phyloP scores from a whole-genome alignment of 2,113 vertebrate genomes.

The Sceloporus tristichus region DNA sequence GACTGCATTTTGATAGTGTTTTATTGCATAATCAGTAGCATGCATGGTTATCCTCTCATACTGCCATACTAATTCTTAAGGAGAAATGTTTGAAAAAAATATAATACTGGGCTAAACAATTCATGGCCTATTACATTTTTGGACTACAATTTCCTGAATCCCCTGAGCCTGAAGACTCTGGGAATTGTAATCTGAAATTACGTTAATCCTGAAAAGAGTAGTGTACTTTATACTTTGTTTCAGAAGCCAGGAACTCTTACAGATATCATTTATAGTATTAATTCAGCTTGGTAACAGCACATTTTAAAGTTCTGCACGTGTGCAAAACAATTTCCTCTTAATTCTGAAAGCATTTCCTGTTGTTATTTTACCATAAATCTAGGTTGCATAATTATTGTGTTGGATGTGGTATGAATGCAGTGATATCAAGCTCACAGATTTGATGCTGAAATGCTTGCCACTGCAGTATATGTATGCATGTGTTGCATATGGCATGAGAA shows the following conservation, averaged over 20 bases:
- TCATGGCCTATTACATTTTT: too few relatives aligned
- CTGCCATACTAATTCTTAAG: background rate
- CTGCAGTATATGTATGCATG: conserved; percentile 65
- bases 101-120: too few relatives aligned
- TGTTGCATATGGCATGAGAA: conserved; percentile 74
- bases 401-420: conserved; percentile 38
- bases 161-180: too few relatives aligned
- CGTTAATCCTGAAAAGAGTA: background rate
- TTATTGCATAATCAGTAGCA: background rate
- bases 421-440: conserved; percentile 46
- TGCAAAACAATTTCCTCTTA: conserved; percentile 17
- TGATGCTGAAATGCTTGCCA: conserved; percentile 49
- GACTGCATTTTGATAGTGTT: background rate
- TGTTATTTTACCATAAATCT: conserved; percentile 1
- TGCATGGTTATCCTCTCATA: background rate
- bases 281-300: conserved; percentile 25
- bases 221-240: background rate
- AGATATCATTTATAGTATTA: conserved; percentile 3
- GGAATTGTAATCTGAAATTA: background rate
- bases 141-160: too few relatives aligned
- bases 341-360: background rate
- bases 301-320: conserved; percentile 55
- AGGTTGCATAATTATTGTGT: conserved; percentile 38
- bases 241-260: background rate
- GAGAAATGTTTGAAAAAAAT: background rate